Base-by-base conservation (phyloP, 2,888 invertebrate species). In the Cyclophora punctaria region DNA sequence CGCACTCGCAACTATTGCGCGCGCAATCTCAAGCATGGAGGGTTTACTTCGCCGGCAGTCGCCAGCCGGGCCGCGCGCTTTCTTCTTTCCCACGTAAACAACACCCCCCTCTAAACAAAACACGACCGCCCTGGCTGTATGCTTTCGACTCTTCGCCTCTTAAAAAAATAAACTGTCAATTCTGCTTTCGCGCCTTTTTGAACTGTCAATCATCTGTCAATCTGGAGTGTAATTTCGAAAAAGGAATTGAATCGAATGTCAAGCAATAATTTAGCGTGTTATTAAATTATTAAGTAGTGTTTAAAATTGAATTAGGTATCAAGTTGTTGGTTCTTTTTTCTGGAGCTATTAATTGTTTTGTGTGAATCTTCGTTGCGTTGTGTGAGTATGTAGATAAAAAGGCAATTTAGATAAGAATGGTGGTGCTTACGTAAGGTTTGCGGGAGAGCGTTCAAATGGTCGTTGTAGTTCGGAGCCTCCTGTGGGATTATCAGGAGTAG, bases 21-120 rank as follows among this genome's bases (percentile, higher is more conserved):
- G 86, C 86, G 87, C 86, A 85, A 50, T 52, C 48, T 60, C 5
- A 7, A 20, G 41, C 5, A 53, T 55, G 59, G 60, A 67, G 61
- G 66, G 51, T 64, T 71, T 78, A 87, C 80, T 83, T 66, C 77
- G 85, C 85, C 87, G 87, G 84, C 81, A 88, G 87, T 86, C 61
- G 64, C 73, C 85, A 82, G 85, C 87, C 80, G 79, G 87, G 87
- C 79, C 69, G 75, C 87, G 82, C 87, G 87, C 80, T 73, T 76
- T 67, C 63, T 69, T 58, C 65, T 71, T 64, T 66, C 57, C 62
- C 63, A 77, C 69, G 75, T 80, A 81, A 83, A 83, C 82, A 84
- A 69, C 69, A 61, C 75, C 69, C 68, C 61, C 66, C 64, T 20
- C 20, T 63, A 68, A 75, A 69, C 70, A 73, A 80, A 85, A 79